Conservation (phyloP, 2,888 invertebrate genomes). For the Stramonita haemastoma region DNA sequence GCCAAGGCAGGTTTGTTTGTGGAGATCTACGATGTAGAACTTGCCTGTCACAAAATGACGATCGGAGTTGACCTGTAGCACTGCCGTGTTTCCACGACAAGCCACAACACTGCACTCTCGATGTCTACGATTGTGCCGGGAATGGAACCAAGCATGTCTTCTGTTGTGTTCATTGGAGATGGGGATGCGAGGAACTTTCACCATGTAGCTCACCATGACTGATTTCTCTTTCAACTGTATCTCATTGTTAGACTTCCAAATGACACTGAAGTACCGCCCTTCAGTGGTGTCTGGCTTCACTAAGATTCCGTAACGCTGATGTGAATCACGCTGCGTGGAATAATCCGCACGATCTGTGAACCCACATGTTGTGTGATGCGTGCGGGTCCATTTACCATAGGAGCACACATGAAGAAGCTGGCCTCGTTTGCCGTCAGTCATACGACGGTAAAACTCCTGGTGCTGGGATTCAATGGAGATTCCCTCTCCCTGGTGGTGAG, state of each 20-base stretch:
- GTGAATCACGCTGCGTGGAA: constrained; percentile 53
- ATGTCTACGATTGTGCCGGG: constrained; percentile 47
- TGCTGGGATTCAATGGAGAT: constrained; percentile 11
- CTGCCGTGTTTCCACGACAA: constrained; percentile 56
- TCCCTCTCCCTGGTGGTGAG: constrained; percentile 11
- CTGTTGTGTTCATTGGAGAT: constrained; percentile 32
- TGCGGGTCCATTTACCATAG: constrained; percentile 58
- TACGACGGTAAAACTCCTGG: constrained; percentile 46
- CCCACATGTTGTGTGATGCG: constrained; percentile 53
- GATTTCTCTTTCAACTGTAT: constrained; percentile 57
- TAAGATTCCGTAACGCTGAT: constrained; percentile 56
- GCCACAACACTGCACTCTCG: constrained; percentile 59
- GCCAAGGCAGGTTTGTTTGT: constrained; percentile 53
- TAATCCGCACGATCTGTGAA: constrained; percentile 61
- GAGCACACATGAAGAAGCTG: constrained; percentile 54
- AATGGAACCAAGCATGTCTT: constrained; percentile 34
- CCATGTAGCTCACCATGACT: constrained; percentile 46
- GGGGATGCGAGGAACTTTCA: constrained; percentile 50
- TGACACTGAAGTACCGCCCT: constrained; percentile 56
- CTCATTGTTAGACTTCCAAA: constrained; percentile 53
- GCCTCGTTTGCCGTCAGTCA: constrained; percentile 46
- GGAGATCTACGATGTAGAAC: constrained; percentile 62
- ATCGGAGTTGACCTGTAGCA: constrained; percentile 59
- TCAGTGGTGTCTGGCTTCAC: constrained; percentile 62
- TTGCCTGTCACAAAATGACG: constrained; percentile 57